These are phyloP conservation scores for Salticus scenicus DNA, from an alignment of 2,888 invertebrate species.

Conservation along the genomic window DNA sequence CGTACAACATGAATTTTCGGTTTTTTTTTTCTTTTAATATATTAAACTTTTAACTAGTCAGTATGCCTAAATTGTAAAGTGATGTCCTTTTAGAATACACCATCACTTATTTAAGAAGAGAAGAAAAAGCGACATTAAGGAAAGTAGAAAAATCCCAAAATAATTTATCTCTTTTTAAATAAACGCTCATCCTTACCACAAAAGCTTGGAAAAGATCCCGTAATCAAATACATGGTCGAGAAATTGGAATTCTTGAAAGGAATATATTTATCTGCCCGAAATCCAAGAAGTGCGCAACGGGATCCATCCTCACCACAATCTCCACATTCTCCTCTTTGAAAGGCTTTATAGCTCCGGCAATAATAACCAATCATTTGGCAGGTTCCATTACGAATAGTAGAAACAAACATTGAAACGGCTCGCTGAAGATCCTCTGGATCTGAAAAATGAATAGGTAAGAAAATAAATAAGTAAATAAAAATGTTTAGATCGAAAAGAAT, in stretches of 20 bases:
- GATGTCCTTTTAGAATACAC: no score
- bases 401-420: constrained; percentile 41
- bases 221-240: constrained; percentile 57
- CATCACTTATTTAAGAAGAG: no score
- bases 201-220: constrained; percentile 44
- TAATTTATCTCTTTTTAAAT: no score
- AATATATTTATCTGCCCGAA: constrained; percentile 36
- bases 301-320: constrained; percentile 51
- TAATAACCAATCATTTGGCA: constrained; percentile 55
- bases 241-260: constrained; percentile 50
- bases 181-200: constrained; percentile 54
- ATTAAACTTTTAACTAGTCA: no score
- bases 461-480: no score
- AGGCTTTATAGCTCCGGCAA: constrained; percentile 54
- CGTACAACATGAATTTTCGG: no score
- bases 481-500: background rate
- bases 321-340: constrained; percentile 54
- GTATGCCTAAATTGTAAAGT: no score
- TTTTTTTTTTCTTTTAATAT: no score
- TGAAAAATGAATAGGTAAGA: background rate
- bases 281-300: constrained; percentile 40
- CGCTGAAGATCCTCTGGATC: constrained; percentile 14
- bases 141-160: no score
- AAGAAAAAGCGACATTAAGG: no score
- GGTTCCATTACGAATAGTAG: constrained; percentile 34